A percentile compares a stretch with the other conserved stretches of the same genome.
Evolutionary conservation across 2,888 invertebrate species (phyloP).

Genomic region (Macaria notata): DNA sequence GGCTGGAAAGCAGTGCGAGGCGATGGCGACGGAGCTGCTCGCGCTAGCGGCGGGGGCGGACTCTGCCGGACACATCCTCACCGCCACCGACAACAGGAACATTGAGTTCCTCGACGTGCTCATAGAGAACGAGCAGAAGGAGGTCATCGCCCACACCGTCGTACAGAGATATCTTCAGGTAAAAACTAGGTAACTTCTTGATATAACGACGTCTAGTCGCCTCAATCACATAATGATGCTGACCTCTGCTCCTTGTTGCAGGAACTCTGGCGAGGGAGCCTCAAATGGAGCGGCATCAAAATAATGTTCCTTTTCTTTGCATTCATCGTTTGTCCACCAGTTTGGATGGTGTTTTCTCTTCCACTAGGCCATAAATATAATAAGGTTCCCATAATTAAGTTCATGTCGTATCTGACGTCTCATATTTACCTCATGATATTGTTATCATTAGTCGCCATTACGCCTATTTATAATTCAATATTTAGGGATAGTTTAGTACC

Average conservation of each 20-base stretch:
- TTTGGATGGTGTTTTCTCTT: slow-evolving; percentile 97
- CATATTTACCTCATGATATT: slow-evolving; percentile 98
- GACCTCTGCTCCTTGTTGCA: slow-evolving; percentile 61
- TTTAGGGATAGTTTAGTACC: slow-evolving; percentile 91
- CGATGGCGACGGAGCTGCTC: slow-evolving; percentile 97
- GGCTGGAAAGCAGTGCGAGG: slow-evolving; percentile 97
- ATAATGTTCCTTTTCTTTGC: slow-evolving; percentile 95
- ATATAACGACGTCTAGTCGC: slow-evolving; percentile 32
- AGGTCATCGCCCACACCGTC: slow-evolving; percentile 97
- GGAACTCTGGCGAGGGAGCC: slow-evolving; percentile 98
- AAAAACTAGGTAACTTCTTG: slow-evolving; percentile 83
- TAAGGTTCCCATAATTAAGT: slow-evolving; percentile 99
- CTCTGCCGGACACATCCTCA: slow-evolving; percentile 96
- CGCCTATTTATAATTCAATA: slow-evolving; percentile 91
- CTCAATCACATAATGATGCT: slow-evolving; percentile 25
- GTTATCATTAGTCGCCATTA: slow-evolving; percentile 93
- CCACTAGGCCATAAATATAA: slow-evolving; percentile 97
- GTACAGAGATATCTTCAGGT: slow-evolving; percentile 98
- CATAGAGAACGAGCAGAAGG: slow-evolving; percentile 99
- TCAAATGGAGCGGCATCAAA: slow-evolving; percentile 98
- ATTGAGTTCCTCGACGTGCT: slow-evolving; percentile 97
- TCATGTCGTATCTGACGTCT: slow-evolving; percentile 99
- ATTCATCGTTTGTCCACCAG: slow-evolving; percentile 96
- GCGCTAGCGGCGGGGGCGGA: slow-evolving; percentile 97
- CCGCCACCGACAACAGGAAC: slow-evolving; percentile 96